phyloP scores from a whole-genome alignment of 2,797 vertebrate species.

The Caiman crocodilus region DNA sequence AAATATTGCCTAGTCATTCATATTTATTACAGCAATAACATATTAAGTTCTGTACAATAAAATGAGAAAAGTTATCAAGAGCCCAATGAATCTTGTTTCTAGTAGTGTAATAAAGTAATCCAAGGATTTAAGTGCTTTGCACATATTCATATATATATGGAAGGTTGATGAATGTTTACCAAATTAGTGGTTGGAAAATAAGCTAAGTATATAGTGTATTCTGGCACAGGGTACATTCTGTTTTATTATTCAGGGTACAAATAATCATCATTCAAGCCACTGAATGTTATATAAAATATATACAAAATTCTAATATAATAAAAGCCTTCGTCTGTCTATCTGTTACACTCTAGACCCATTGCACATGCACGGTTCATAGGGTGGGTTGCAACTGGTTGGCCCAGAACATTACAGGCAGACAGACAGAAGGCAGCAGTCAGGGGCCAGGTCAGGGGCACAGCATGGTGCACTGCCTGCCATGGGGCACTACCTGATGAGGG shows the following conservation, averaged over 20 bases:
- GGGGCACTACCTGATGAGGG: no score
- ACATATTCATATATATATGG: background rate
- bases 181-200: background rate
- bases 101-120: background rate
- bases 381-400: no score
- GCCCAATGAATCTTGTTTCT: background rate
- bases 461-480: no score
- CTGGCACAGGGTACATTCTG: background rate
- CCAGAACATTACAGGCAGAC: no score
- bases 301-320: no score
- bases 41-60: background rate
- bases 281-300: background rate
- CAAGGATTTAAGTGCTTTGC: background rate
- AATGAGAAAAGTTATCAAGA: background rate
- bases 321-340: no score
- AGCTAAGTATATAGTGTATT: background rate
- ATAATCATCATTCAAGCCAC: no score
- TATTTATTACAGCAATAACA: background rate
- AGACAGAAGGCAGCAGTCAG: no score
- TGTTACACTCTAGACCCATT: no score
- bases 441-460: no score
- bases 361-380: no score
- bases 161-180: background rate
- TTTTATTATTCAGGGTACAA: background rate
- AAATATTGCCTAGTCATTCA: background rate